Conservation (phyloP, 2,888 invertebrate genomes). For the Clepsis dumicolana region DNA sequence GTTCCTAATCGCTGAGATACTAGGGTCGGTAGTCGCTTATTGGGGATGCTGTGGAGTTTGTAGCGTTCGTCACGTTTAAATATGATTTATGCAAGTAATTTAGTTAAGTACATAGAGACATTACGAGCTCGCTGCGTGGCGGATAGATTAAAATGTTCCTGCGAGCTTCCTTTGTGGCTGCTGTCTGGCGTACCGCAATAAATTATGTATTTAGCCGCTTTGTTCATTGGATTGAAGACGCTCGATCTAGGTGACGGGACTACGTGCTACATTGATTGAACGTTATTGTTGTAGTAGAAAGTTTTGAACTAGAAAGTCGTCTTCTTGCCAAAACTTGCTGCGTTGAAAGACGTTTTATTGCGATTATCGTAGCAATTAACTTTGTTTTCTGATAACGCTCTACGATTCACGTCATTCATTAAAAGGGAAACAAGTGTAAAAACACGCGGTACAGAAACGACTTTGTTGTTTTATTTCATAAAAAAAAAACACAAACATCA, state of each 20-base stretch:
- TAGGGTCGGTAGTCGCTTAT: conserved; percentile 60
- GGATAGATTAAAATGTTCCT: conserved; percentile 81
- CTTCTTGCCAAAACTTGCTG: neutral
- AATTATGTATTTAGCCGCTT: conserved; percentile 60
- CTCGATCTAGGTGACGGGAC: conserved; percentile 19
- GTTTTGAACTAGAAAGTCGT: no score
- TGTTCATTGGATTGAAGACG: conserved; percentile 40
- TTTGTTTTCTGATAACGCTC: no score
- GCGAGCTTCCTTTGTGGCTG: conserved; percentile 63
- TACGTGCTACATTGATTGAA: conserved; percentile 9
- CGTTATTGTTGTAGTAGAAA: neutral
- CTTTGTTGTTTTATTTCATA: no score
- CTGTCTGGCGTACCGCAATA: conserved; percentile 55
- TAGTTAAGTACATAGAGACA: conserved; percentile 84
- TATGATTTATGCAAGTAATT: conserved; percentile 86
- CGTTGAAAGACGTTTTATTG: no score
- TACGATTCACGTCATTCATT: no score
- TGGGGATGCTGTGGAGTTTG: conserved; percentile 48
- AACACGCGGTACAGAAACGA: no score
- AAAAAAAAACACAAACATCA: no score
- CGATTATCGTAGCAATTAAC: no score
- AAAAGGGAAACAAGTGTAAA: no score
- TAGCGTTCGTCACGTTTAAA: conserved; percentile 80
- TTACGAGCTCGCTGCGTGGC: conserved; percentile 67
- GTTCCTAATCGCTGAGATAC: conserved; percentile 49